Evolutionary conservation across 1,140 invertebrate species (phyloP), one percentile per base, ranked within the genome.

Genomic region (Drosophila teissieri): DNA sequence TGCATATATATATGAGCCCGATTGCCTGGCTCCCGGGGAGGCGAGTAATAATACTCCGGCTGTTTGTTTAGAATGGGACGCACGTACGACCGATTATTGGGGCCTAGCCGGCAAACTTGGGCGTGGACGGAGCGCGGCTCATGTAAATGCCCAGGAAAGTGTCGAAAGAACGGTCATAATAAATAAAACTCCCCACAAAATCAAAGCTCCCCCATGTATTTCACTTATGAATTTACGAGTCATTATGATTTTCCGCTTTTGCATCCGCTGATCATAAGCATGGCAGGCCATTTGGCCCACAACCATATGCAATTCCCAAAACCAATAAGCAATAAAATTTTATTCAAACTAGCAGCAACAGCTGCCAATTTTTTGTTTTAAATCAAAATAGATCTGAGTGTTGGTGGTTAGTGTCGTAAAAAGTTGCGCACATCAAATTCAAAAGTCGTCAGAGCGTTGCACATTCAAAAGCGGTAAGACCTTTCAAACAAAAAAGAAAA

Each of bases 361-460:
- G 68, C 67, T 72, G 68, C 52, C 17, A 34, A 4, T 24, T 24
- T 70, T 68, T 4, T 57, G 42, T 57, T 70, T 64, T 51, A 51
- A 68, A 68, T 65, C 15, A 49, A 70, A 45, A 34, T 54, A 31
- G 31, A 10, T 31, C 7, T 8, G 7, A 31, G 31, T 31, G 31
- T 8, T 31, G 8, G 31, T 31, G 31, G 31, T 31, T 31, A 31
- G 31, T 39, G 37, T 39, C 37, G 63, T 88, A 89, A 88, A 88
- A 86, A 73, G 63, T 56, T 46, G 74, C 51, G 74, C 83, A 78
- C 69, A 78, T 74, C 82, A 73, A 58, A 89, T 83, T 75, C 58
- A 69, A 88, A 88, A 88, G 62, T 89, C 84, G 80, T 70, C 76
- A 73, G 83, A 88, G 79, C 83, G 83, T 83, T 73, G 79, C 82